A percentile compares a stretch with the other conserved stretches of the same genome.
Evolutionary conservation across 2,888 invertebrate genomes (phyloP).

Genomic region (Andrena marginata): DNA sequence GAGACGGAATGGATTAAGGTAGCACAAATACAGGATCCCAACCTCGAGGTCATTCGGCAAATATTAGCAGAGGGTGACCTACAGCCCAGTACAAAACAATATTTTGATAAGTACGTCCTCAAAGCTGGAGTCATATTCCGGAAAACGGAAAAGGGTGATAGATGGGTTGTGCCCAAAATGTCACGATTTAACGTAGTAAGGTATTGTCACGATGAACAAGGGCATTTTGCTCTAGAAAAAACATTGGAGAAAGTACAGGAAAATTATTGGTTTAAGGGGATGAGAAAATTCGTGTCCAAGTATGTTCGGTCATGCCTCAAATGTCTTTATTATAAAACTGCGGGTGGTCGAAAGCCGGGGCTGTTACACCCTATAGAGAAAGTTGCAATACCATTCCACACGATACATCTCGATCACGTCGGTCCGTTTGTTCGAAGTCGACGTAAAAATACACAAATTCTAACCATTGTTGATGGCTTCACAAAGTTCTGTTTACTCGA

Average conservation of each 20-base stretch:
- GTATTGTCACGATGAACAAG: constrained; percentile 7
- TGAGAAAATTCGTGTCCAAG: constrained; percentile 13
- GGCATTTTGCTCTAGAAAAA: neutral
- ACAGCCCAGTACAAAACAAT: constrained; percentile 35
- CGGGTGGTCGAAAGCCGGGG: neutral
- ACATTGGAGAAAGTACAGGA: neutral
- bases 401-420: constrained; percentile 8
- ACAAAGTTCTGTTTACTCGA: constrained; percentile 12
- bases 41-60: constrained; percentile 43
- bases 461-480: constrained; percentile 14
- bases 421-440: neutral
- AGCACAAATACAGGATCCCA: constrained; percentile 52
- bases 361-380: constrained; percentile 16
- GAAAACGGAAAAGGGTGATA: constrained; percentile 50
- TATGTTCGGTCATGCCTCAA: neutral
- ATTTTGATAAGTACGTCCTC: constrained; percentile 21
- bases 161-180: constrained; percentile 71
- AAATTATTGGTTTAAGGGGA: constrained; percentile 3
- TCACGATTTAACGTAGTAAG: constrained; percentile 11
- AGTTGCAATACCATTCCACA: constrained; percentile 16
- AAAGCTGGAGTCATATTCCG: constrained; percentile 59
- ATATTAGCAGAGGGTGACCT: constrained; percentile 42
- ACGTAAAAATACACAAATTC: neutral
- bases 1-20: constrained; percentile 61
- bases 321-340: constrained; percentile 2